These are phyloP conservation scores for Chaenogobius annularis DNA, from an alignment of 2,113 vertebrate genomes.

Conservation along the genomic window DNA sequence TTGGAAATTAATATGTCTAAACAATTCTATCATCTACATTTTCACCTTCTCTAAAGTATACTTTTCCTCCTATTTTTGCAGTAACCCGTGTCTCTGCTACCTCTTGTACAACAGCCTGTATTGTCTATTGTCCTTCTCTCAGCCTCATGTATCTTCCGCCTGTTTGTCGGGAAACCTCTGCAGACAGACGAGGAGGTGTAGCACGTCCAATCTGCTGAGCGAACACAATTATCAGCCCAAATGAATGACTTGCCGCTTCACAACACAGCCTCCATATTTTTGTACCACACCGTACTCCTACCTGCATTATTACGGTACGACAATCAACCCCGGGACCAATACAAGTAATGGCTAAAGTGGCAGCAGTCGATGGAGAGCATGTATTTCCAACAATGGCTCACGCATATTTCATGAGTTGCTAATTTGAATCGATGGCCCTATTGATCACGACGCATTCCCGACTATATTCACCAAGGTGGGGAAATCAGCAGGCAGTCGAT, in stretches of 20 bases:
- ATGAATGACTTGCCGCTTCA: slow-evolving; percentile 21
- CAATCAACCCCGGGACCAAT: slow-evolving; percentile 11
- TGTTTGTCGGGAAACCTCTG: slow-evolving; percentile 30
- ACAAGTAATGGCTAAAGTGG: slow-evolving; percentile 4
- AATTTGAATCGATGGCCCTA: slow-evolving; percentile 27
- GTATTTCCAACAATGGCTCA: not conserved
- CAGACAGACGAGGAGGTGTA: slow-evolving; percentile 32
- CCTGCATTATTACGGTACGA: not conserved
- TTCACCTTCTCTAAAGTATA: not conserved
- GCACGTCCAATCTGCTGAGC: slow-evolving; percentile 31
- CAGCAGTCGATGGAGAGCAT: slow-evolving; percentile 7
- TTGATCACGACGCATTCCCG: not conserved
- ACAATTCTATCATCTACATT: not conserved
- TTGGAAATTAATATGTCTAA: not conserved
- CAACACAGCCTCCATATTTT: not conserved
- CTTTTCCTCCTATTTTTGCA: not conserved
- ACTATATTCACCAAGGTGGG: not conserved
- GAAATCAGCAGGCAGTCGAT: slow-evolving; percentile 6
- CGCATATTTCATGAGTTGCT: slow-evolving; percentile 16
- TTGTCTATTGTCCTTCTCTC: slow-evolving; percentile 31
- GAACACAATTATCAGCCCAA: slow-evolving; percentile 32
- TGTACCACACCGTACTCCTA: not conserved
- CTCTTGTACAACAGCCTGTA: slow-evolving; percentile 38
- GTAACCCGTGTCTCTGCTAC: slow-evolving; percentile 10
- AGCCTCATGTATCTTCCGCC: slow-evolving; percentile 35